Base-by-base conservation (phyloP, 2,797 vertebrate species). In the Notolabrus celidotus region DNA sequence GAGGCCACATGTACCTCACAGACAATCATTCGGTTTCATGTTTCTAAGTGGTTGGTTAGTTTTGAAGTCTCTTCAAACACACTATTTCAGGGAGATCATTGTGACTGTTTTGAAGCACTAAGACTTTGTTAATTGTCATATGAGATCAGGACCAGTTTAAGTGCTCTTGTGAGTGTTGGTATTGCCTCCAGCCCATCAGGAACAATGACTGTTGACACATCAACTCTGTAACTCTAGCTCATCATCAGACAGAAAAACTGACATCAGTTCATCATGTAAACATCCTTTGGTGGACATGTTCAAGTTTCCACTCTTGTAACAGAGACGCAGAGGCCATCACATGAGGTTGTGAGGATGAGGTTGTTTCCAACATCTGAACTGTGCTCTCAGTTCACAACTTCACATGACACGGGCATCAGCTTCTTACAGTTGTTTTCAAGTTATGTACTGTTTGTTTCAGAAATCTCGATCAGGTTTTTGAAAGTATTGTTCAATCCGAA, bases 71-170 rank as follows among this genome's bases (percentile, higher is more conserved):
- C n/a, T 65, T 78, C 43, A 59, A 55, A 55, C 71, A 57, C 50
- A 56, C 34, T 19, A 22, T 60, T 43, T 41, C 81, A 36, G 27
- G 16, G 33, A 19, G 41, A 12, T 39, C 38, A 14, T 52, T 63
- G 39, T 47, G 51, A 19, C 42, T 66, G 56, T 63, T 79, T 77
- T 73, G 59, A 67, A 63, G 60, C 31, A 43, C 39, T 49, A 46
- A 70, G 29, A 45, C 59, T 51, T 6, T 51, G 47, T 60, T 81
- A 56, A 75, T 66, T 57, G 68, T 71, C 67, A 74, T 41, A 27
- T 42, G 69, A 79, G 41, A 75, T 61, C 50, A 52, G 41, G 54
- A 59, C 15, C 51, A 29, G 22, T 42, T 60, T 12, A 41, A 56
- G 42, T 55, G 47, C 29, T 52, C 46, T 25, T 36, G 34, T 11